A percentile compares a stretch with the other conserved stretches of the same genome.
phyloP scores from a whole-genome alignment of 2,888 invertebrate genomes.

The Phyto melanocephala region DNA sequence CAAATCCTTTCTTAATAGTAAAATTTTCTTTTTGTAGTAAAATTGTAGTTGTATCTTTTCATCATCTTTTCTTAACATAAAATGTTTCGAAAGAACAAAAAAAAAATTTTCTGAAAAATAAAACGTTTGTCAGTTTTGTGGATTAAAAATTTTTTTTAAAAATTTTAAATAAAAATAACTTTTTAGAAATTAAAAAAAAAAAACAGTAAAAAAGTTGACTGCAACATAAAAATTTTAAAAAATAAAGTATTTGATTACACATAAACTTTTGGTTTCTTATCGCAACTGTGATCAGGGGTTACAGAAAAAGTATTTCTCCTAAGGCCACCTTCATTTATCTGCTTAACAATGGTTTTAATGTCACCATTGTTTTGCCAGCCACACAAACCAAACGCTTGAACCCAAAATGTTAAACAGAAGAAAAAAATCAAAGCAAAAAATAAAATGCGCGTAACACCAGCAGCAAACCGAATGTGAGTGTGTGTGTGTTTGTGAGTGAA shows the following conservation, averaged over 20 bases:
- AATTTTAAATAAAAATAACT: too few species aligned
- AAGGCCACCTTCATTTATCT: constrained; percentile 48
- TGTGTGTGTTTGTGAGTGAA: background rate
- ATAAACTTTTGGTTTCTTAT: constrained; percentile 1
- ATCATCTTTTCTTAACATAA: too few species aligned
- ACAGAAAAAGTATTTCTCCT: background rate
- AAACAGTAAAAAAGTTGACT: background rate
- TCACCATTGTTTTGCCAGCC: constrained; percentile 43
- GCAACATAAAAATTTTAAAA: background rate
- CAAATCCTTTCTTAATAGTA: too few species aligned
- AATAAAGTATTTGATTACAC: constrained; percentile 47
- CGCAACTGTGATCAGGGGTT: constrained; percentile 7
- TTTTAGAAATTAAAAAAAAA: background rate
- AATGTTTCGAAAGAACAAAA: too few species aligned
- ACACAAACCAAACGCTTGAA: constrained; percentile 17
- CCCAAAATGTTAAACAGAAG: background rate
- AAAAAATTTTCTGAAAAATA: too few species aligned
- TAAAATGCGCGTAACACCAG: constrained; percentile 52
- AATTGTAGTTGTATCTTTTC: too few species aligned
- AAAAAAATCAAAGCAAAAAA: background rate
- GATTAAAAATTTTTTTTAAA: too few species aligned
- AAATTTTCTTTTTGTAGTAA: too few species aligned
- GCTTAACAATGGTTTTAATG: constrained; percentile 46
- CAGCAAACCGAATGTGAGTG: constrained; percentile 21
- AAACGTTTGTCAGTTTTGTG: too few species aligned